Evolutionary conservation across 1,140 invertebrate genomes (phyloP), one percentile per base, ranked within the genome.

Genomic region (Triops longicaudatus): DNA sequence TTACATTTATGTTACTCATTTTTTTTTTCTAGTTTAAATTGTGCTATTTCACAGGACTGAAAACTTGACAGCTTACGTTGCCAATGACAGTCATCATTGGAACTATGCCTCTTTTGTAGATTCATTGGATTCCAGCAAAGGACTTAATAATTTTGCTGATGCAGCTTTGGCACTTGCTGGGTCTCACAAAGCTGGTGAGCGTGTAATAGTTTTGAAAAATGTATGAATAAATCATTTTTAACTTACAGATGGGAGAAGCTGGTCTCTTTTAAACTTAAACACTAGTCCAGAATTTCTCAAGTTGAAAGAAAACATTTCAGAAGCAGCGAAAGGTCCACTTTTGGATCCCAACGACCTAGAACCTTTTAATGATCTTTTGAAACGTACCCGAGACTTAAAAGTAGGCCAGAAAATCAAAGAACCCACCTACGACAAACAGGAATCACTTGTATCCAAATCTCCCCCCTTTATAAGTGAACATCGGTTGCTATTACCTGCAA

Each of bases 331-430:
- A 41, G 75, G 14, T 22, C 31, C 73, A 17, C 86, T 85, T 72
- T 83, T 63, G 22, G 7, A 63, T 22, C 50, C 50, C 50, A 22
- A 9, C n/a, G 50, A 63, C 22, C 17, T 63, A 22, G 17, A 63
- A 0, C 50, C 50, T 63, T 63, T 63, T 17, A 14, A 9, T 81
- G 76, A 85, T 85, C 5, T 86, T 86, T 4, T 82, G 85, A 86
- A 31, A 43, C 72, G 6, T 26, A 26, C 11, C 63, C 31, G 31
- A 31, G 28, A 28, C 27, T 77, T 0, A 11, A 12, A 43, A 31
- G 37, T 26, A 17, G 1, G 37, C 17, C 37, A 41, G 7, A 9
- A 37, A 73, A 76, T 27, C 28, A 42, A 26, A 50, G 27, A 42
- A 41, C 26, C 75, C 43, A 37, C 73, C 26, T 74, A 42, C 26